Evolutionary conservation across 2,888 invertebrate species (phyloP).

Genomic region (Notodonta ziczac): DNA sequence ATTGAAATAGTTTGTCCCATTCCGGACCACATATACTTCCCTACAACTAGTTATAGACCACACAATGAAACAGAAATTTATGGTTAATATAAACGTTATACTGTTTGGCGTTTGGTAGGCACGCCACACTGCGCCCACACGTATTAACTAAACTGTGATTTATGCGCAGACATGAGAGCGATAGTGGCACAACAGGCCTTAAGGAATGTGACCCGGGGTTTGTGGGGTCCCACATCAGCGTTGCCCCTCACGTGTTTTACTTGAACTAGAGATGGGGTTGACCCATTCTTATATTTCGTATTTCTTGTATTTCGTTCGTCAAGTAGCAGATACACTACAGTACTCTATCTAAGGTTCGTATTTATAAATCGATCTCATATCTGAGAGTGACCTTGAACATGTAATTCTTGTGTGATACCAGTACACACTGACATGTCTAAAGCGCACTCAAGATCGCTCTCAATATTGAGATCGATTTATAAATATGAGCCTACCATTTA

Average conservation of each 20-base stretch:
- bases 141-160: conserved; percentile 79
- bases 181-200: conserved; percentile 75
- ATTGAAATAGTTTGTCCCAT: conserved; percentile 9
- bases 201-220: conserved; percentile 75
- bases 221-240: conserved; percentile 45
- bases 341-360: too few species aligned
- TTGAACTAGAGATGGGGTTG: conserved; percentile 22
- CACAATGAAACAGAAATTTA: conserved; percentile 51
- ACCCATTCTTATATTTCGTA: too few species aligned
- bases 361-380: too few species aligned
- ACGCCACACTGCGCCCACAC: conserved; percentile 70
- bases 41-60: not conserved
- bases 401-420: too few species aligned
- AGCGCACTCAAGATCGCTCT: too few species aligned
- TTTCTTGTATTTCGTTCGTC: too few species aligned
- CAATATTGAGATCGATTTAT: too few species aligned
- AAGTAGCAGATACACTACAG: too few species aligned
- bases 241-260: conserved; percentile 37
- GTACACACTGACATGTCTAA: too few species aligned
- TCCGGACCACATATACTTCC: conserved; percentile 15
- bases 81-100: conserved; percentile 56
- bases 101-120: conserved; percentile 54
- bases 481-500: too few species aligned
- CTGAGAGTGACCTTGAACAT: too few species aligned
- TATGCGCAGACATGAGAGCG: conserved; percentile 70